phyloP scores from a whole-genome alignment of 2,113 vertebrate genomes.

The Vombatus ursinus region DNA sequence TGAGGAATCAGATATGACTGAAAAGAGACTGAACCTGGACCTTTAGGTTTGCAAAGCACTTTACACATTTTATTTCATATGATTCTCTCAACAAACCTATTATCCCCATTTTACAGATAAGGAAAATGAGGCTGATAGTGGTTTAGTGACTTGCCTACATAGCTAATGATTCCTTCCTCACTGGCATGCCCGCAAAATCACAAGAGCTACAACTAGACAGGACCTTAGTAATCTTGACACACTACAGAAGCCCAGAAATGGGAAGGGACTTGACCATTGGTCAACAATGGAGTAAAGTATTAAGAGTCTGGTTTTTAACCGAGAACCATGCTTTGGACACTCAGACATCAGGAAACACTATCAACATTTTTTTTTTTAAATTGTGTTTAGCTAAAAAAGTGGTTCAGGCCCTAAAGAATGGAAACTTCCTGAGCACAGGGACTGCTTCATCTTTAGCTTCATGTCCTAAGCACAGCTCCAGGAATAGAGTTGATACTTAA shows the following conservation, averaged over 20 bases:
- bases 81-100: neutral
- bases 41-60: neutral
- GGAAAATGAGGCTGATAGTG: neutral
- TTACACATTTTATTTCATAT: neutral
- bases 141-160: neutral
- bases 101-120: neutral
- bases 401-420: neutral
- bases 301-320: neutral
- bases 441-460: neutral
- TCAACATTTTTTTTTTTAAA: neutral
- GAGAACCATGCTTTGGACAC: neutral
- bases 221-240: neutral
- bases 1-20: neutral
- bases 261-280: neutral
- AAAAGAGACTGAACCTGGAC: neutral
- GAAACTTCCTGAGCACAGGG: neutral
- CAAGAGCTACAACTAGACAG: neutral
- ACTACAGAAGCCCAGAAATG: neutral
- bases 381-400: neutral
- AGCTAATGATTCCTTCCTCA: neutral
- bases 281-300: neutral
- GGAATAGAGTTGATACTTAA: neutral
- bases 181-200: neutral
- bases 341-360: neutral
- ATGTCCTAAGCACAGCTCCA: neutral